Conservation (phyloP, 2,888 invertebrate genomes). For the Agonopterix heracliana region DNA sequence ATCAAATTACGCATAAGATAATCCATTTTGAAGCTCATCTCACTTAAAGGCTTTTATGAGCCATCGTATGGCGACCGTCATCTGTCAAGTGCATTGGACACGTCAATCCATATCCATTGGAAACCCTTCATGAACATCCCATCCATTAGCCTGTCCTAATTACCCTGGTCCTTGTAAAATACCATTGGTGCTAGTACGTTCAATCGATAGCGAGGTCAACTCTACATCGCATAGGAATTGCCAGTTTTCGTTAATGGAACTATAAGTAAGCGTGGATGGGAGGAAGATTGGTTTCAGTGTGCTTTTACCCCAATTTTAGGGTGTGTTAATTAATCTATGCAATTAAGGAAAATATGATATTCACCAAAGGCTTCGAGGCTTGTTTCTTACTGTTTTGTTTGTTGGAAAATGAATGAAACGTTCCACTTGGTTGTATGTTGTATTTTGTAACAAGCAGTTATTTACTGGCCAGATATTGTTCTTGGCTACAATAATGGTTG, state of each 20-base stretch:
- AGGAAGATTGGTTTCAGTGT: background rate
- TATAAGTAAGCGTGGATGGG: constrained; percentile 24
- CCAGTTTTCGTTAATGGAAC: constrained; percentile 43
- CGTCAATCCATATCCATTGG: constrained; percentile 30
- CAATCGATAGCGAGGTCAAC: constrained; percentile 1
- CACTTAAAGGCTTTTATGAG: constrained; percentile 1
- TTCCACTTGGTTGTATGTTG: no score
- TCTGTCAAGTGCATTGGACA: constrained; percentile 14
- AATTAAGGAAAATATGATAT: no score
- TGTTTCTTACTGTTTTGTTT: no score
- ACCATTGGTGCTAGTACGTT: constrained; percentile 10
- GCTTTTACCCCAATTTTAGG: no score
- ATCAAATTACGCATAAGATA: no score
- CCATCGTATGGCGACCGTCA: constrained; percentile 6
- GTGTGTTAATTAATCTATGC: no score
- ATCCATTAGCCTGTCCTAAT: constrained; percentile 35
- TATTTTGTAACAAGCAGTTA: no score
- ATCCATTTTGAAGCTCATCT: no score
- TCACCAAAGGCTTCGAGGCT: no score
- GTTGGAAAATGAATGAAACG: no score
- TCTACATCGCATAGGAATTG: constrained; percentile 34
- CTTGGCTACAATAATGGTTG: no score
- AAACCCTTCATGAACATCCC: constrained; percentile 28
- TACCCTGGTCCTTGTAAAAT: constrained; percentile 34
- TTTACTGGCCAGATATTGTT: no score